Conservation (phyloP, 2,888 invertebrate species). For the Andrena chrysosceles region DNA sequence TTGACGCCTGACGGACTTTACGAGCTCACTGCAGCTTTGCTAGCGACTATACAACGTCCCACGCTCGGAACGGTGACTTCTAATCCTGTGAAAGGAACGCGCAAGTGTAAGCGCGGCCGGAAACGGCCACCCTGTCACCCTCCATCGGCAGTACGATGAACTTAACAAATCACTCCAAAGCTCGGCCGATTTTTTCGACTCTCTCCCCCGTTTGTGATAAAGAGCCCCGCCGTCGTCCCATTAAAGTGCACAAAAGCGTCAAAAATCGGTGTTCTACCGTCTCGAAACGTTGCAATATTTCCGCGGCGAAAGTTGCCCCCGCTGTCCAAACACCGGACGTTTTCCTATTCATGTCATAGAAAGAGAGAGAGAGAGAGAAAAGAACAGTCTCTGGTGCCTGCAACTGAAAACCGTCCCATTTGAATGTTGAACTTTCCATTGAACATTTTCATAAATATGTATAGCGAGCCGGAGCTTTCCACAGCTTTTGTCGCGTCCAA, state of each 20-base stretch:
- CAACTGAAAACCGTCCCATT: constrained; percentile 41
- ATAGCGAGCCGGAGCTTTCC: constrained; percentile 7
- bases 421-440: constrained; percentile 49
- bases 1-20: too few species aligned
- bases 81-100: not conserved
- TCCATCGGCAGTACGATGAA: constrained; percentile 31
- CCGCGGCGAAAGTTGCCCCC: not conserved
- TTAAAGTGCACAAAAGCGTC: constrained; percentile 22
- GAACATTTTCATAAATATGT: constrained; percentile 55
- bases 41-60: too few species aligned
- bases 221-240: constrained; percentile 2
- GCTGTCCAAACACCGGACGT: constrained; percentile 25
- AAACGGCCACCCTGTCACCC: constrained; percentile 38
- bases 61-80: too few species aligned
- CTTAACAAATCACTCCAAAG: constrained; percentile 3
- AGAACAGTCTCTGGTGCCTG: constrained; percentile 22
- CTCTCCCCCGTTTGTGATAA: constrained; percentile 20
- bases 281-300: constrained; percentile 34
- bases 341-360: not conserved
- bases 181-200: constrained; percentile 45
- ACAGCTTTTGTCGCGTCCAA: not conserved
- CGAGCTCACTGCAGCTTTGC: too few species aligned
- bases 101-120: constrained; percentile 3
- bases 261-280: constrained; percentile 23
- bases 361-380: not conserved